Conservation (phyloP, 2,113 vertebrate genomes). For the Ciconia boyciana region DNA sequence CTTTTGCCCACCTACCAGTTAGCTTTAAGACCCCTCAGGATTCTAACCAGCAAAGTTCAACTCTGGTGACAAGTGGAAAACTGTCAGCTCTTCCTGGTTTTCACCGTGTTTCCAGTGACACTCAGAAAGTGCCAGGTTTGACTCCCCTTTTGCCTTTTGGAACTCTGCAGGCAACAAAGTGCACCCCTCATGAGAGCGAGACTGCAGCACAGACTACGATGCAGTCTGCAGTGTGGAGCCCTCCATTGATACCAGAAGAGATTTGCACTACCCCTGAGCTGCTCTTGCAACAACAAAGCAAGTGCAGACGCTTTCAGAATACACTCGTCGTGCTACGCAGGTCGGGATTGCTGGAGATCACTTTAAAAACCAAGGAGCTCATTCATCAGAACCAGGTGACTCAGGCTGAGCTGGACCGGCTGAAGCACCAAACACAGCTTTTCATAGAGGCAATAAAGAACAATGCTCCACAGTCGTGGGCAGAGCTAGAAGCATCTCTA, state of each 20-base stretch:
- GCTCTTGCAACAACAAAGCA: constrained; percentile 68
- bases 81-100: constrained; percentile 14
- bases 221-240: constrained; percentile 52
- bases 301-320: constrained; percentile 86
- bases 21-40: constrained; percentile 60
- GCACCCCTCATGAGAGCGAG: constrained; percentile 39
- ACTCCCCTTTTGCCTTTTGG: constrained; percentile 66
- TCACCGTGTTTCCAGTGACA: constrained; percentile 22
- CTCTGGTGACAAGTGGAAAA: constrained; percentile 57
- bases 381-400: constrained; percentile 89
- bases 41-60: constrained; percentile 55
- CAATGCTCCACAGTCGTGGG: constrained; percentile 85
- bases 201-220: background rate
- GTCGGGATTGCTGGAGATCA: constrained; percentile 88
- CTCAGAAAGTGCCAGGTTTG: constrained; percentile 60
- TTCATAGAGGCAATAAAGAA: constrained; percentile 83
- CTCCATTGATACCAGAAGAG: constrained; percentile 49
- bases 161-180: constrained; percentile 58
- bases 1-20: constrained; percentile 26
- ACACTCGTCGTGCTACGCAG: constrained; percentile 85
- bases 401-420: constrained; percentile 82
- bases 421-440: constrained; percentile 86
- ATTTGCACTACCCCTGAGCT: constrained; percentile 60
- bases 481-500: constrained; percentile 82
- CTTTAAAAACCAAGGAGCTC: constrained; percentile 91